Base-by-base conservation (phyloP, 2,113 vertebrate genomes). In the Mustela nigripes region DNA sequence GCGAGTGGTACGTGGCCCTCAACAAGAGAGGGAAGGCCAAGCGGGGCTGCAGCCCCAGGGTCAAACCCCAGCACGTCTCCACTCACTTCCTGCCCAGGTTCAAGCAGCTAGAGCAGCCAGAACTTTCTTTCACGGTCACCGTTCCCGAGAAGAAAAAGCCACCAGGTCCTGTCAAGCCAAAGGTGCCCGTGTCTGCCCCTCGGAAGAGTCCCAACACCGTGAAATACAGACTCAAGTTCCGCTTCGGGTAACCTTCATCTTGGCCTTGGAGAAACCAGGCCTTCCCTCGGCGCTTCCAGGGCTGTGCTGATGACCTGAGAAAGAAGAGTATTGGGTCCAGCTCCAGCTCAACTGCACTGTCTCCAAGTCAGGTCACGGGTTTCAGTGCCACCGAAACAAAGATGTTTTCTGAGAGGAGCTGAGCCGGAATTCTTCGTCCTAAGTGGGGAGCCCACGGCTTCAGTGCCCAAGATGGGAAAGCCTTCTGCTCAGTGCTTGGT, bases 11-110 rank as follows among this genome's bases (percentile, higher is more conserved):
- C 0, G 99, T 99, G 98, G 99, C 99, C 1, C 99, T 99, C 95
- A 99, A 99, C 97, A 99, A 99, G 97, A 97, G 99, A n/a, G 99
- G 99, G 2, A 99, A 99, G 80, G 99, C 99, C 7, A 99, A 99
- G 82, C 99, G 99, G 79, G 99, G 99, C 88, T 99, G 99, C 98
- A 99, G 99, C 92, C 99, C 99, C 0, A 98, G 99, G 0, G 99
- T 99, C 22, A 99, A 99, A 90, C 99, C 99, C n/a, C 99, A 99
- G 94, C 99, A 99, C 0, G 97, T 99, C 82, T 99, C 99, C 73
- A 99, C 99, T 0, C 99, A 99, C 97, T 99, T 99, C 98, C 97
- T 99, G 73, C 99, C 99, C 2, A 99, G 99, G 82, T 99, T 99
- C 96, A 97, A 98, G 92, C 98, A 99, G 26, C 98, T 97, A 0